Evolutionary conservation across 2,113 vertebrate species (phyloP).

Genomic region (Perca fluviatilis): DNA sequence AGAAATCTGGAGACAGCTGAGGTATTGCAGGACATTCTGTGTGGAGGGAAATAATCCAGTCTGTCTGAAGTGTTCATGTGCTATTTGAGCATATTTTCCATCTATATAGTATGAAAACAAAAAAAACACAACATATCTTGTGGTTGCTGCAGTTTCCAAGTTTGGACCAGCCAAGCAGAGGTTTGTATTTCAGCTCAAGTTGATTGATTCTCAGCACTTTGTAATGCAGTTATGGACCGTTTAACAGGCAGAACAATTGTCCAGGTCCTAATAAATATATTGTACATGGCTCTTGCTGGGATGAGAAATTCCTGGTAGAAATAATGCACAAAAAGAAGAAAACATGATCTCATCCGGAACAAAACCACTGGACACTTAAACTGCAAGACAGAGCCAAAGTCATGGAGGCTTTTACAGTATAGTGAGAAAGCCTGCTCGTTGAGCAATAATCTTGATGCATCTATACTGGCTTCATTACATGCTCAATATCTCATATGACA

Average conservation of each 20-base stretch:
- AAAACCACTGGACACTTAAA: background rate
- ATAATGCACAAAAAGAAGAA: background rate
- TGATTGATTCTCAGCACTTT: slow-evolving; percentile 10
- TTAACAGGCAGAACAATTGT: background rate
- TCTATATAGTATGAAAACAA: slow-evolving; percentile 26
- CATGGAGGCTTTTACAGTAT: background rate
- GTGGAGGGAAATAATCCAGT: slow-evolving; percentile 36
- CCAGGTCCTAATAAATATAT: background rate
- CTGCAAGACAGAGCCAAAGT: background rate
- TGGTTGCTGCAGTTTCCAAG: slow-evolving; percentile 43
- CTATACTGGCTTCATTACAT: background rate
- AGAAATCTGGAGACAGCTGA: slow-evolving; percentile 5
- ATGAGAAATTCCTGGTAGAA: background rate
- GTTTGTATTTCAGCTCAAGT: slow-evolving; percentile 33
- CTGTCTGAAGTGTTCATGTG: slow-evolving; percentile 20
- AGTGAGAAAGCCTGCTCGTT: background rate
- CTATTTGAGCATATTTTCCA: slow-evolving; percentile 57
- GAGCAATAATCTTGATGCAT: slow-evolving; percentile 2
- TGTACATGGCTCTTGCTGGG: background rate
- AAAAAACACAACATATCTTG: slow-evolving; percentile 49
- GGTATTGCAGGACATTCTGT: slow-evolving; percentile 25
- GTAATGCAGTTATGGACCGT: background rate
- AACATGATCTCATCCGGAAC: background rate
- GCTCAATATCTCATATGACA: background rate
- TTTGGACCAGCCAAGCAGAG: slow-evolving; percentile 14